Evolutionary conservation across 2,888 invertebrate species (phyloP), one percentile per base, ranked within the genome.

Genomic region (Zelleria hepariella): DNA sequence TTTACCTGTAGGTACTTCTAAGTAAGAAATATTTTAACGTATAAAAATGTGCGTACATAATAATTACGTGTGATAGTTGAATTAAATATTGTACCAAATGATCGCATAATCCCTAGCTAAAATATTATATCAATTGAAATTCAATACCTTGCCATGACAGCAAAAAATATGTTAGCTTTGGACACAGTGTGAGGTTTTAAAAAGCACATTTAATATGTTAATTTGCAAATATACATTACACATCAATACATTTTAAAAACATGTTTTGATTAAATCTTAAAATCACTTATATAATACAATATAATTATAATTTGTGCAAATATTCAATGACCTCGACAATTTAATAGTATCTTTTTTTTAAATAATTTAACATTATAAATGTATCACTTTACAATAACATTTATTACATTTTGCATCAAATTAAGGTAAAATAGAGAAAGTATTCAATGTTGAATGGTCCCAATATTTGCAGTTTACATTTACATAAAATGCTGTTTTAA

Each of bases 381-480:
- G 1, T 20, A 21, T 51, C 21, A 21, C 51, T 5, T 51, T 51
- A 51, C 8, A 10, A 10, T 21, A 21, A 51, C 2, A 8, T 51
- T 51, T 20, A 51, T 5, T 51, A 51, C 8, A 51, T 51, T 51
- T 51, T 51, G 51, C 23, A 51, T 51, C 23, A 20, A 51, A 8
- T 20, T 6, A 20, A 10, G 51, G 21, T 51, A 51, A 10, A 23
- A 20, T 21, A n/a, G 10, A 51, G 21, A 10, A 21, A 51, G 23
- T 21, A 51, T 8, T 49, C 20, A 21, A 51, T 51, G 20, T 59
- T 66, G 32, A 66, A 67, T 72, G 72, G 72, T 70, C 72, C 72
- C 72, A 66, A 66, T 65, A 52, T 65, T 66, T 65, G 65, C 65
- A 64, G 65, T 64, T 64, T 67, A 64, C 57, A 42, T 15, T 42